These are phyloP conservation scores for Habropoda laboriosa DNA, from an alignment of 1,140 invertebrate species.

Conservation along the genomic window DNA sequence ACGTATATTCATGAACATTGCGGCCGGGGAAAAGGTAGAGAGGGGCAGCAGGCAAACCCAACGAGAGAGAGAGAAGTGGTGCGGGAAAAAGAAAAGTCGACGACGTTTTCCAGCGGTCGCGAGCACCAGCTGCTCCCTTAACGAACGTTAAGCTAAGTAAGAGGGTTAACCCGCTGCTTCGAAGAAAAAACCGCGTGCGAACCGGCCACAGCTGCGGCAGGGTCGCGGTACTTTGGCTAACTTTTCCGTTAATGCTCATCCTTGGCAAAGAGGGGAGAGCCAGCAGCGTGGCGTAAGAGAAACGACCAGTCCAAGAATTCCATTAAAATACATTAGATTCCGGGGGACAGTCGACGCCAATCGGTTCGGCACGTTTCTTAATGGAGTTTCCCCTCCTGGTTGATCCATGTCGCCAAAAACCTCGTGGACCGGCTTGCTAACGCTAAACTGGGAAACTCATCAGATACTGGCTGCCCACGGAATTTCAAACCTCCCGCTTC, in stretches of 20 bases:
- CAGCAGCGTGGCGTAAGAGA: constrained; percentile 53
- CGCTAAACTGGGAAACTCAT: neutral
- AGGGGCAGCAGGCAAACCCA: neutral
- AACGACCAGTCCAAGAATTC: constrained; percentile 66
- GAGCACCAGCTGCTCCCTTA: constrained; percentile 67
- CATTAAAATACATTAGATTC: constrained; percentile 72
- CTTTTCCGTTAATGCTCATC: constrained; percentile 73
- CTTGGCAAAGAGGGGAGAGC: constrained; percentile 54
- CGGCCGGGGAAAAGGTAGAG: neutral
- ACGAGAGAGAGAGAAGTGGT: constrained; percentile 9
- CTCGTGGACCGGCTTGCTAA: neutral
- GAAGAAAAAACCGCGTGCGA: constrained; percentile 65
- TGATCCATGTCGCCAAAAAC: constrained; percentile 23
- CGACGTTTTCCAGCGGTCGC: constrained; percentile 54
- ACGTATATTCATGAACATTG: neutral
- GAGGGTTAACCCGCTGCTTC: constrained; percentile 65
- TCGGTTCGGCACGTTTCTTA: constrained; percentile 63
- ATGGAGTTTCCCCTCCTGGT: constrained; percentile 28
- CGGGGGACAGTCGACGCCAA: constrained; percentile 27
- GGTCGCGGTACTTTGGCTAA: constrained; percentile 69
- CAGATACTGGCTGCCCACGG: neutral
- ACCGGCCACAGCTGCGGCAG: constrained; percentile 61
- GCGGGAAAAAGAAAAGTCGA: constrained; percentile 59
- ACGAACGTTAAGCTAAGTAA: constrained; percentile 70
- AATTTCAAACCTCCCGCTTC: neutral